A percentile compares a stretch with the other conserved stretches of the same genome.
Evolutionary conservation across 37 sponge, comb jelly and placozoan genomes (phyloP).

Genomic region (Diacarnus erythraeanus): DNA sequence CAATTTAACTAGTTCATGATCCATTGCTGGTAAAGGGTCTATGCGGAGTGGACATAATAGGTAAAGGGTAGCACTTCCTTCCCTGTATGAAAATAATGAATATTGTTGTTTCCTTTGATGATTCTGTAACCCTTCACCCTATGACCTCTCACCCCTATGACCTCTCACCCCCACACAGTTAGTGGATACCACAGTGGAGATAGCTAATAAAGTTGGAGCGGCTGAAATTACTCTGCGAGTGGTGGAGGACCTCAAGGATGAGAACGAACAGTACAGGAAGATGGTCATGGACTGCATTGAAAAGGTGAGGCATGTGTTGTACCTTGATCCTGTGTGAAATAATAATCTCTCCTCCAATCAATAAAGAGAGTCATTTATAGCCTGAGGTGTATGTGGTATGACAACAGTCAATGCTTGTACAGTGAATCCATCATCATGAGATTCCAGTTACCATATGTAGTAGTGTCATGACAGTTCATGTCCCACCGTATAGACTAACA

Average conservation of each 20-base stretch:
- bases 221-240: constrained; percentile 93
- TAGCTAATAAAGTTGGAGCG: constrained; percentile 96
- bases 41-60: neutral
- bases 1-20: neutral
- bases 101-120: neutral
- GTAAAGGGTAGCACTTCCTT: too few species aligned
- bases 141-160: neutral
- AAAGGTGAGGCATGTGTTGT: constrained; percentile 82
- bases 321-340: too few species aligned
- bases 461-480: too few species aligned
- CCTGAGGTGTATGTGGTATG: too few species aligned
- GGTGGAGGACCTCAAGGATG: constrained; percentile 98
- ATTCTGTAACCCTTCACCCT: too few species aligned
- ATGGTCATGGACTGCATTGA: constrained; percentile 99
- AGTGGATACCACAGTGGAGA: constrained; percentile 98
- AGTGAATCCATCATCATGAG: too few species aligned
- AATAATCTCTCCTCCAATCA: too few species aligned
- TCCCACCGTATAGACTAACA: too few species aligned
- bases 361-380: too few species aligned
- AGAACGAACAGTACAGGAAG: constrained; percentile 97
- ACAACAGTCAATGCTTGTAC: too few species aligned
- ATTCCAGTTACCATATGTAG: too few species aligned
- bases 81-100: too few species aligned
- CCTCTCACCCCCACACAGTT: constrained; percentile 56
- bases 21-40: constrained; percentile 13